These are phyloP conservation scores for Agrochola lota DNA, from an alignment of 2,888 invertebrate genomes.

Conservation along the genomic window DNA sequence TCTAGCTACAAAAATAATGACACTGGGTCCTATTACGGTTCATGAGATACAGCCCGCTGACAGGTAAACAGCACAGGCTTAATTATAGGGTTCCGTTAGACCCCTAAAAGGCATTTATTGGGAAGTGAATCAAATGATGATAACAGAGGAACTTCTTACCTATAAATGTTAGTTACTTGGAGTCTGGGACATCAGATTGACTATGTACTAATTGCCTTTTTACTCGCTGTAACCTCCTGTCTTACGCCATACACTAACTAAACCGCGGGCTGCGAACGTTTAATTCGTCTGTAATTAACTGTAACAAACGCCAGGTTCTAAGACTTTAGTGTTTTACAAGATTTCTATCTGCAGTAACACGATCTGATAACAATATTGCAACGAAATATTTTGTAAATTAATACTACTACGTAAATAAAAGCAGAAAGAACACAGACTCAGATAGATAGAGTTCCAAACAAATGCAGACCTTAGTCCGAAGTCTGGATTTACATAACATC, in stretches of 20 bases:
- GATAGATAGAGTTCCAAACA: neutral
- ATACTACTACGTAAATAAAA: neutral
- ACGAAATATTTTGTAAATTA: conserved; percentile 34
- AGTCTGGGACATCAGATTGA: neutral
- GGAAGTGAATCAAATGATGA: neutral
- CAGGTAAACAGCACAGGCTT: too few relatives aligned
- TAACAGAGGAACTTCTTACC: neutral
- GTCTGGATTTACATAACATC: neutral
- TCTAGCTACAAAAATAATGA: neutral
- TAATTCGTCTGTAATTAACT: conserved; percentile 86
- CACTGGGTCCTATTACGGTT: too few relatives aligned
- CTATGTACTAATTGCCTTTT: too few relatives aligned
- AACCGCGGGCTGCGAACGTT: conserved; percentile 79
- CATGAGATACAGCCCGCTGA: too few relatives aligned
- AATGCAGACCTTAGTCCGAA: neutral
- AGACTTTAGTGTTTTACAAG: conserved; percentile 70
- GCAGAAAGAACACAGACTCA: neutral
- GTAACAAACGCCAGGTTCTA: conserved; percentile 79
- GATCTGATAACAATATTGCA: conserved; percentile 70
- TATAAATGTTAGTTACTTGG: neutral
- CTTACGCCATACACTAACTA: conserved; percentile 41
- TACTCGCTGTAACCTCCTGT: conserved; percentile 14
- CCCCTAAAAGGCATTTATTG: neutral
- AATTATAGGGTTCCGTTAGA: too few relatives aligned
- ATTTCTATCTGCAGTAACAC: conserved; percentile 77